These are phyloP conservation scores for Crocodylus rhombifer DNA, from an alignment of 2,797 vertebrate species.

Conservation along the genomic window DNA sequence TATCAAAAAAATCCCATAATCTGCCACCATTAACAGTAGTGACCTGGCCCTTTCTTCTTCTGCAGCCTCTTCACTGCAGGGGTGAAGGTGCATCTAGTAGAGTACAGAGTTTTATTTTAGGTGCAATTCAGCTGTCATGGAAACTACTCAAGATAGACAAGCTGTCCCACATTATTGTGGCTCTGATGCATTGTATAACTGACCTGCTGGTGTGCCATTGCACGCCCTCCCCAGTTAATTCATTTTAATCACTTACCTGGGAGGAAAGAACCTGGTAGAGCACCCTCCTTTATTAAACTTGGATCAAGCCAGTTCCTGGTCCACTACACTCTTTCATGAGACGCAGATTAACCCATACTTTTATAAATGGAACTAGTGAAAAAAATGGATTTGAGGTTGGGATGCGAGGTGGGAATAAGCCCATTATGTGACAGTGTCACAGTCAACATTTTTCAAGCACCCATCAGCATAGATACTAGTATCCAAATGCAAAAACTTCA, in stretches of 20 bases:
- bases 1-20: background rate
- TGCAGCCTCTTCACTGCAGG: background rate
- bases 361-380: background rate
- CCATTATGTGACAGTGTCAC: background rate
- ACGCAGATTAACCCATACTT: background rate
- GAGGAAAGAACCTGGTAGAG: background rate
- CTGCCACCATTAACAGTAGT: background rate
- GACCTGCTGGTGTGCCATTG: background rate
- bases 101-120: background rate
- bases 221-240: background rate
- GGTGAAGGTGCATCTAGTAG: too few species aligned
- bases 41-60: background rate
- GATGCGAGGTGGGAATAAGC: background rate
- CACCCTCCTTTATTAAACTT: background rate
- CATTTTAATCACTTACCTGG: background rate
- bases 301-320: background rate
- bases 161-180: background rate
- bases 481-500: background rate
- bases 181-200: background rate
- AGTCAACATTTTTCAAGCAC: background rate
- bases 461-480: background rate
- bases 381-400: background rate
- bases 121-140: background rate
- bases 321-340: accelerated
- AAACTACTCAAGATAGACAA: accelerated